Conservation (phyloP, 2,888 invertebrate species). For the Drosophila anomalipes region DNA sequence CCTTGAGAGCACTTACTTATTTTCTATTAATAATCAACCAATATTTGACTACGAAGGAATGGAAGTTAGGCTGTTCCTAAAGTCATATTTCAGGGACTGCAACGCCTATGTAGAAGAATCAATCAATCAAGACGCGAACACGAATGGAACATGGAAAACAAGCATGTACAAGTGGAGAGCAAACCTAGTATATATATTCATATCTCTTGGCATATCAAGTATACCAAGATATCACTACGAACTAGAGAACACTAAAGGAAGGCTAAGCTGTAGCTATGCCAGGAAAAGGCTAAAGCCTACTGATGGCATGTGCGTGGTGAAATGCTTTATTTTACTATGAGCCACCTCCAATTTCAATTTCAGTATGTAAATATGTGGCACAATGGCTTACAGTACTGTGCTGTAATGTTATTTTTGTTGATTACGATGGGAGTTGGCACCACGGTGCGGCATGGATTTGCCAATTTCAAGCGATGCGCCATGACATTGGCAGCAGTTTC, state of each 20-base stretch:
- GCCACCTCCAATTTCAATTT: background rate
- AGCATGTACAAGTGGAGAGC: background rate
- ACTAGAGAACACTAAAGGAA: background rate
- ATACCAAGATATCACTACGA: background rate
- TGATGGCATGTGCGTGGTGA: background rate
- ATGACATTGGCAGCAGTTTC: constrained; percentile 43
- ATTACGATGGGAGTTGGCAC: background rate
- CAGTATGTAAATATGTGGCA: background rate
- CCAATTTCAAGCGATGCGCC: constrained; percentile 15
- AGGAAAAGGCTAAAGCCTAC: no score
- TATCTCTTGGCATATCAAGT: background rate
- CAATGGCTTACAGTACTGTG: background rate
- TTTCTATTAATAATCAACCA: background rate
- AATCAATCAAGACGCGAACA: background rate
- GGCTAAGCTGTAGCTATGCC: background rate
- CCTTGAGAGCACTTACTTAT: background rate
- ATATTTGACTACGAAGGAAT: background rate
- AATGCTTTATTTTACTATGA: background rate
- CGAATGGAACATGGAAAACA: background rate
- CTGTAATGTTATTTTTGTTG: background rate
- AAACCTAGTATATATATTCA: background rate
- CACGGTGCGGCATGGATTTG: constrained; percentile 17
- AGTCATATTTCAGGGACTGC: background rate
- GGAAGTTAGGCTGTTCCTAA: background rate
- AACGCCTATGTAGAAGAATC: background rate